These are phyloP conservation scores for Drosophila demipolita DNA, from an alignment of 2,888 invertebrate species.

Conservation along the genomic window DNA sequence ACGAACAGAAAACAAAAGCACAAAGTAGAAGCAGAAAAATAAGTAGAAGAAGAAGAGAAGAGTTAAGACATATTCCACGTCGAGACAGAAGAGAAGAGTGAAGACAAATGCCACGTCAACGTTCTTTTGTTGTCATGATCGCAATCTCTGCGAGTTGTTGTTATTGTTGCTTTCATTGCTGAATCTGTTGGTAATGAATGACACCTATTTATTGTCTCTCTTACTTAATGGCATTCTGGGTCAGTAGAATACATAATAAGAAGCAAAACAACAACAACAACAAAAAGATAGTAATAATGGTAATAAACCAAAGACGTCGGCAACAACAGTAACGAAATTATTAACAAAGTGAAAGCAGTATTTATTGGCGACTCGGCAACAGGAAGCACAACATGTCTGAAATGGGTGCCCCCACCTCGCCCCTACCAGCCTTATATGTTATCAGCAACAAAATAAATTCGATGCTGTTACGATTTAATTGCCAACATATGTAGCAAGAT, in stretches of 20 bases:
- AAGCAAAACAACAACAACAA: conserved; percentile 1
- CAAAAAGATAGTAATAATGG: neutral
- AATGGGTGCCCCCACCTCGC: neutral
- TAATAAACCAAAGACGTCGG: neutral
- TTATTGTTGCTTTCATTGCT: conserved; percentile 11
- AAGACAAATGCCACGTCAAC: conserved; percentile 3
- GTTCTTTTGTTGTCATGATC: conserved; percentile 16
- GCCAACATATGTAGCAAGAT: neutral
- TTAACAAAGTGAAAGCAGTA: conserved; percentile 45
- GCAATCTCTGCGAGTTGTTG: conserved; percentile 17
- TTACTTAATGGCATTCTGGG: conserved; percentile 61
- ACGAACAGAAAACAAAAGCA: conserved; percentile 5
- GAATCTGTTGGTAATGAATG: conserved; percentile 13
- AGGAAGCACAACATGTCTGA: neutral
- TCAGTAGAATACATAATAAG: conserved; percentile 63
- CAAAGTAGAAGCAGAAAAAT: neutral
- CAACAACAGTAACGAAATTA: neutral
- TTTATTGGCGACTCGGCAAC: neutral
- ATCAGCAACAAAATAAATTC: conserved; percentile 8
- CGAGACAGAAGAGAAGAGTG: neutral
- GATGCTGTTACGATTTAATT: neutral
- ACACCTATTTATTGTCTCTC: conserved; percentile 18
- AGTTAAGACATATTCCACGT: no score
- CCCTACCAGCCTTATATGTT: neutral
- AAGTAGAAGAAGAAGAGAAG: neutral